Conservation (phyloP, 2,888 invertebrate species). For the Lottia gigantea region DNA sequence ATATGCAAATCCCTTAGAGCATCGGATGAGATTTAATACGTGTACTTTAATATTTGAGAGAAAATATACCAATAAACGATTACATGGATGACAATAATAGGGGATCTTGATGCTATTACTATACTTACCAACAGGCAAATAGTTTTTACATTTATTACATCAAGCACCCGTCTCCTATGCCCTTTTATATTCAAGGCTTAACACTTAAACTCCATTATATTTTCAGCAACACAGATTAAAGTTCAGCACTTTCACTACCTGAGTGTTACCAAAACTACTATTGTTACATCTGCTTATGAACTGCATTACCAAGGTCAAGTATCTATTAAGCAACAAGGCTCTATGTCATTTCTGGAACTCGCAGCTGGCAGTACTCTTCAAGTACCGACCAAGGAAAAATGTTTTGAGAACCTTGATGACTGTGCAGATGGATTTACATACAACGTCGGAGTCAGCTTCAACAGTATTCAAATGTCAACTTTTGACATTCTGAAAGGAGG, state of each 20-base stretch:
- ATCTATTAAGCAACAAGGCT: neutral
- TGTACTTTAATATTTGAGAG: too few species aligned
- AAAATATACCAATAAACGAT: too few species aligned
- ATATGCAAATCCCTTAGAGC: too few species aligned
- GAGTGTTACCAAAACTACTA: neutral
- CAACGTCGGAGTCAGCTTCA: slow-evolving; percentile 17
- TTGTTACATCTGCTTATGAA: neutral
- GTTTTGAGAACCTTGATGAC: slow-evolving; percentile 19
- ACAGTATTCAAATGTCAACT: slow-evolving; percentile 1
- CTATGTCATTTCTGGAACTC: slow-evolving; percentile 16
- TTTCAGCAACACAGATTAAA: neutral
- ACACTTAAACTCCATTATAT: neutral
- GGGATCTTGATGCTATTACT: too few species aligned
- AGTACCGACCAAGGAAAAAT: slow-evolving; percentile 16
- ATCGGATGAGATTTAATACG: too few species aligned
- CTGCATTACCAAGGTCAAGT: slow-evolving; percentile 7
- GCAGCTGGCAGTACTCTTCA: slow-evolving; percentile 16
- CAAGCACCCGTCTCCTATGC: too few species aligned
- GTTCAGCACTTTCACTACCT: neutral
- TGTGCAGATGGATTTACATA: slow-evolving; percentile 25
- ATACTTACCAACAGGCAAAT: too few species aligned
- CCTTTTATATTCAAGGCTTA: too few species aligned
- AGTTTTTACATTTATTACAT: too few species aligned
- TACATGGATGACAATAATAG: too few species aligned
- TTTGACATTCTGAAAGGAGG: slow-evolving; percentile 12